A percentile compares a stretch with the other conserved stretches of the same genome.
Conservation (phyloP, 1,140 invertebrate species). For the Drosophila nebulosa region DNA sequence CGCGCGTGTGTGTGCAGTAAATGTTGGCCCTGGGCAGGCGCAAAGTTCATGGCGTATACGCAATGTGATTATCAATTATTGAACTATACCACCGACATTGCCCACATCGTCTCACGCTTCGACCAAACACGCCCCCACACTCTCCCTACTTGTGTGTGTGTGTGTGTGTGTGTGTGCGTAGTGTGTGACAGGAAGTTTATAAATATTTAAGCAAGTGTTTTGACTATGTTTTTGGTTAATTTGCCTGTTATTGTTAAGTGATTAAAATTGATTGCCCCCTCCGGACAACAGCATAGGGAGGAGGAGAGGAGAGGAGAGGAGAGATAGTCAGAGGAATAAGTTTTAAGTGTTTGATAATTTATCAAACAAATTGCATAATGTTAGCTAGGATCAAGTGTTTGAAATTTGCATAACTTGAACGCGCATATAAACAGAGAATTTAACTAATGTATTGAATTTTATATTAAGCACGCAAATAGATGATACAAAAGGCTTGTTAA, state of each 20-base stretch:
- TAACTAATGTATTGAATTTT: not conserved
- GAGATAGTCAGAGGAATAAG: not conserved
- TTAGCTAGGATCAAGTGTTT: not conserved
- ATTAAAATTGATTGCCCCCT: conserved; percentile 33
- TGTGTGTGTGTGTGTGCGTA: not conserved
- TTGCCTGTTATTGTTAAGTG: conserved; percentile 28
- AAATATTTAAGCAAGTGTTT: conserved; percentile 42
- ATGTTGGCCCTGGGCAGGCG: not conserved
- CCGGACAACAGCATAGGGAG: not conserved
- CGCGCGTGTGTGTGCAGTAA: not conserved
- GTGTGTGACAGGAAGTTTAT: conserved; percentile 35
- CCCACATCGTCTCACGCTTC: not conserved
- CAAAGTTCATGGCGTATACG: conserved; percentile 39
- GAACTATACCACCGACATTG: conserved; percentile 4
- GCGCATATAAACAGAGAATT: not conserved
- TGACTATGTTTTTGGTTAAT: conserved; percentile 46
- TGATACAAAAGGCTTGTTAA: not conserved
- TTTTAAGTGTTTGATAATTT: not conserved
- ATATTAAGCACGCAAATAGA: not conserved
- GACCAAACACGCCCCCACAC: not conserved
- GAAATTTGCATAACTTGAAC: not conserved
- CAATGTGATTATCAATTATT: conserved; percentile 49
- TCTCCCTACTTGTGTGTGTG: not conserved
- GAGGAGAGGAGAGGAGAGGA: not conserved
- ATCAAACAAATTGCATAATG: not conserved